Conservation (phyloP, 2,113 vertebrate genomes). For the Etia nguti region DNA sequence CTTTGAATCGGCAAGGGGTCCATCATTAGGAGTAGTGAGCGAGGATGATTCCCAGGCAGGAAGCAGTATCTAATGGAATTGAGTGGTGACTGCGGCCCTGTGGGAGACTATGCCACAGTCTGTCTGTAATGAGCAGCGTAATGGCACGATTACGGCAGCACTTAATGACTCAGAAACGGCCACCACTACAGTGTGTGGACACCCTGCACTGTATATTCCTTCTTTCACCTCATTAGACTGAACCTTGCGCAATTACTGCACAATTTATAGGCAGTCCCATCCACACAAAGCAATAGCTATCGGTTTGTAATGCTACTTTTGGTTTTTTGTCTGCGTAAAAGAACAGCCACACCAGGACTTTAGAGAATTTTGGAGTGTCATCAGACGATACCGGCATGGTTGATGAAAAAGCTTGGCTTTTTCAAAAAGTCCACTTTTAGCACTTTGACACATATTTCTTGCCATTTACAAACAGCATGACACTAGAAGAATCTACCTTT, state of each 20-base stretch:
- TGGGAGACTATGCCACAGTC: slow-evolving; percentile 63
- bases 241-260: slow-evolving; percentile 27
- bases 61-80: slow-evolving; percentile 57
- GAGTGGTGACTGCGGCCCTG: slow-evolving; percentile 50
- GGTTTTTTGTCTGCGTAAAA: not conserved
- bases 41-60: slow-evolving; percentile 46
- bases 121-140: slow-evolving; percentile 69
- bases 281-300: not conserved
- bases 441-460: not conserved
- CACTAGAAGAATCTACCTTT: not conserved
- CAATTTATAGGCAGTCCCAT: slow-evolving; percentile 8
- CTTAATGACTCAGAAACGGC: slow-evolving; percentile 65
- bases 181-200: slow-evolving; percentile 33
- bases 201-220: slow-evolving; percentile 8
- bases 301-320: not conserved
- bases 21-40: slow-evolving; percentile 38
- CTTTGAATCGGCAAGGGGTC: slow-evolving; percentile 42
- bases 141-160: slow-evolving; percentile 62
- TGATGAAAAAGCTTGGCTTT: not conserved
- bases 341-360: not conserved
- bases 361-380: not conserved
- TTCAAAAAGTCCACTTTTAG: not conserved
- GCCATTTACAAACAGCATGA: not conserved
- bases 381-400: no score
- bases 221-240: slow-evolving; percentile 33